Evolutionary conservation across 2,113 vertebrate genomes (phyloP).

Genomic region (Pseudorhombus dupliciocellatus): DNA sequence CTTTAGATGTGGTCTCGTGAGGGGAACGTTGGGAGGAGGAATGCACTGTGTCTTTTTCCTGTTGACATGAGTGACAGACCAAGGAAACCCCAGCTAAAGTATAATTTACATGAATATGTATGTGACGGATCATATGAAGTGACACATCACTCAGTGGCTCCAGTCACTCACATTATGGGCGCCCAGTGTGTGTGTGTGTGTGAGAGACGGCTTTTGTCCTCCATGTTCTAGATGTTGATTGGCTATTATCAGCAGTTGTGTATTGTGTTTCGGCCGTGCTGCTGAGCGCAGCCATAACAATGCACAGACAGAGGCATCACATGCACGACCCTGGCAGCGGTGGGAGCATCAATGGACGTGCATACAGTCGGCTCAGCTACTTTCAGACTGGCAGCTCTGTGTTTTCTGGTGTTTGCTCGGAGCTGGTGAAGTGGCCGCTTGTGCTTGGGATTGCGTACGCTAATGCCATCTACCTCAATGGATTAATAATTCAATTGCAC

Average conservation of each 20-base stretch:
- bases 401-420: constrained; percentile 60
- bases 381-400: constrained; percentile 51
- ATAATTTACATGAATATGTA: not conserved
- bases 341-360: constrained; percentile 46
- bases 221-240: constrained; percentile 82
- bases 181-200: constrained; percentile 11
- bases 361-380: constrained; percentile 71
- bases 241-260: constrained; percentile 75
- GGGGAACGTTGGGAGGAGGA: too few relatives aligned
- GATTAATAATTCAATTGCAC: not conserved
- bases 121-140: constrained; percentile 3
- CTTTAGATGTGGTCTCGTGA: too few relatives aligned
- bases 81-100: not conserved
- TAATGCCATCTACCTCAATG: too few relatives aligned
- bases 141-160: constrained; percentile 36
- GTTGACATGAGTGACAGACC: not conserved
- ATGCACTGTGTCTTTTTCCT: too few relatives aligned
- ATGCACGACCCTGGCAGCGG: constrained; percentile 27
- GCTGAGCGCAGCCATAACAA: constrained; percentile 78
- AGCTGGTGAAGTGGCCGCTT: not conserved
- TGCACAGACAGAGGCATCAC: constrained; percentile 64
- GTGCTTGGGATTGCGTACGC: not conserved
- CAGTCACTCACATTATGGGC: constrained; percentile 8
- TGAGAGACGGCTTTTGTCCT: constrained; percentile 74
- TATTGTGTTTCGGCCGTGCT: constrained; percentile 78